Conservation (phyloP, 2,113 vertebrate species). For the Ochotona curzoniae region DNA sequence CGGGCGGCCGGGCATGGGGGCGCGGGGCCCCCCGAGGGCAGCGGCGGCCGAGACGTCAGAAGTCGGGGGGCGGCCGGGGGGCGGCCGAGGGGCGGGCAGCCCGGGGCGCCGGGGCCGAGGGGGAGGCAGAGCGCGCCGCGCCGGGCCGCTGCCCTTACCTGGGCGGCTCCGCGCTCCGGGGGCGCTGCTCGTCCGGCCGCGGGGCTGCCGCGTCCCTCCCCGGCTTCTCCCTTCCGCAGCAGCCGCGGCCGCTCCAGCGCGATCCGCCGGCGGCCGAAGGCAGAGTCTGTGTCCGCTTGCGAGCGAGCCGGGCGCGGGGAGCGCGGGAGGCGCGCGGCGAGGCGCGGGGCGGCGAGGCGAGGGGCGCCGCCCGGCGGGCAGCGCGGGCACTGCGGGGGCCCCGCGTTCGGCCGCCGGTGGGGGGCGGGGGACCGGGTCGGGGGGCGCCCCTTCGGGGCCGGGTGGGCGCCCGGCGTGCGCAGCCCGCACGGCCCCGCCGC, state of each 20-base stretch:
- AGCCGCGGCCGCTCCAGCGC: constrained; percentile 51
- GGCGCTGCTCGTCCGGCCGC: constrained; percentile 45
- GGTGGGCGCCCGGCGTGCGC: not conserved
- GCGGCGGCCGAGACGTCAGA: constrained; percentile 4
- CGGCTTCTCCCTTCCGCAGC: constrained; percentile 32
- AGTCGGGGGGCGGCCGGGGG: constrained; percentile 2
- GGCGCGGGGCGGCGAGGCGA: constrained; percentile 54
- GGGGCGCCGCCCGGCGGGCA: constrained; percentile 71
- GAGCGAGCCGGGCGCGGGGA: constrained; percentile 63
- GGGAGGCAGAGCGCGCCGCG: not conserved
- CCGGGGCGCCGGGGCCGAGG: not conserved
- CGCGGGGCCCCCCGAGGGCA: constrained; percentile 2
- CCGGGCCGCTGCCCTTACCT: constrained; percentile 76
- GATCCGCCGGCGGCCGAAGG: constrained; percentile 70
- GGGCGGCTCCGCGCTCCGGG: constrained; percentile 70
- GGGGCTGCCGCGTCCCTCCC: constrained; percentile 9
- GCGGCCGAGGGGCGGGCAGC: not conserved
- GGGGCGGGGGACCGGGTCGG: not conserved
- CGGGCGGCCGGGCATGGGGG: not conserved
- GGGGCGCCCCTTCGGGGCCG: constrained; percentile 39
- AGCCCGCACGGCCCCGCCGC: not conserved
- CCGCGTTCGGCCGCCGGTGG: not conserved
- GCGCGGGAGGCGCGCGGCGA: constrained; percentile 62
- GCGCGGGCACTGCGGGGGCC: constrained; percentile 27
- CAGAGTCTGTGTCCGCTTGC: constrained; percentile 60